Evolutionary conservation across 2,888 invertebrate species (phyloP), one percentile per base, ranked within the genome.

Genomic region (Orchesella flavescens): DNA sequence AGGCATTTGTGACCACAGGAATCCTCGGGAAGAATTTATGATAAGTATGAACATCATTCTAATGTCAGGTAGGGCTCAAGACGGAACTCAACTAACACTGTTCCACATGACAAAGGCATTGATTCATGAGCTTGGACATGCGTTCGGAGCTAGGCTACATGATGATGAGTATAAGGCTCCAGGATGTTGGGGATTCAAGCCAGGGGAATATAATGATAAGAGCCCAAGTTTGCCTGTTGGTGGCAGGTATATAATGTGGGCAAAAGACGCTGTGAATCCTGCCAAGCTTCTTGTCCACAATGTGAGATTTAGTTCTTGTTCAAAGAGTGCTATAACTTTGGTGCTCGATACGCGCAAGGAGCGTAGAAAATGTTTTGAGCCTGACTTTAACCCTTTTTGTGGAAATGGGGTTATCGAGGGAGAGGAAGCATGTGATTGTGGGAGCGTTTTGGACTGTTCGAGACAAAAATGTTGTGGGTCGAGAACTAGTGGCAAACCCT

Each of bases 231-330:
- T n/a, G n/a, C 84, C 84, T 15, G 15, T 34, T 0, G 63, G 63
- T 24, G 84, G 84, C 0, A 59, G 84, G 19, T 84, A 75, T 19
- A 68, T 84, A 13, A 84, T 84, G 84, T 84, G 84, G 84, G 65
- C 46, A 13, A 84, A 66, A 44, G 57, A 19, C n/a, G 17, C 46
- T n/a, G 24, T 0, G 0, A 34, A 4, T 12, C n/a, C 23, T 19
- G 1, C 43, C 9, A 17, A 10, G 1, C 19, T 43, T 13, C 43
- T 21, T 9, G 72, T 19, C 13, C 73, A 80, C 23, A 61, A 44
- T 1, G 15, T 74, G 0, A 17, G 24, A 1, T 80, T 80, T 46
- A 80, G 80, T 23, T 1, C 5, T 0, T 80, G 80, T 21, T 73
- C 80, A 1, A 73, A 66, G 46, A 5, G 19, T 5, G 7, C 23